Evolutionary conservation across 2,797 vertebrate genomes (phyloP), one percentile per base, ranked within the genome.

Genomic region (Hoplostethus atlanticus): DNA sequence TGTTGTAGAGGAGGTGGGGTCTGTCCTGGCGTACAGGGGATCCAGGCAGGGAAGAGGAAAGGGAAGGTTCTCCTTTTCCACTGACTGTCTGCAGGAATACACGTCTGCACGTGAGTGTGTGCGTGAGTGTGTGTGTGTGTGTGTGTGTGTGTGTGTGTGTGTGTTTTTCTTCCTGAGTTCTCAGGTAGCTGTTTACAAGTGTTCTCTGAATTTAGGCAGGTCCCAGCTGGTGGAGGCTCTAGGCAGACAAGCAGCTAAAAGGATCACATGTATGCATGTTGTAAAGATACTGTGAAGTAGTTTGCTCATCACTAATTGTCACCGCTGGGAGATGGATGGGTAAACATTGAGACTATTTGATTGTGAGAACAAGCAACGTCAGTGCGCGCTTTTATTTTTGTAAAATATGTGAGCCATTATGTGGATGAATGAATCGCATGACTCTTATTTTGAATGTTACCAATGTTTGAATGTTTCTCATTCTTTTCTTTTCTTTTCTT

Each of bases 1-100:
- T 79, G 88, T 80, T 79, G 67, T 65, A 38, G 69, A 47, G 31
- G 67, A 73, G 84, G 74, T 68, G 78, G 81, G 79, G 50, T 77
- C 81, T 60, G 46, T 72, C 59, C 68, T 69, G 69, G 55, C 34
- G 61, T 62, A 71, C 16, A 0, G 53, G 63, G 62, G 63, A 10
- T 36, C 36, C 17, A 13, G 81, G 64, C 64, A 79, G 59, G 69
- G 55, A 80, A 77, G 64, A 74, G 77, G 74, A 78, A 72, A 82
- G 30, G 31, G 64, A 76, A 44, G 47, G 58, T 46, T 70, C 76
- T 80, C 76, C 75, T 63, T 80, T 82, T 86, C 81, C 70, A 78
- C 53, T 28, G 71, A 50, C 74, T 12, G 64, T 80, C 81, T 79
- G 63, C 72, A 70, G 77, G 79, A 82, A 87, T 17, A 60, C 75